phyloP scores from a whole-genome alignment of 2,113 vertebrate species.

The Seriola dumerili region DNA sequence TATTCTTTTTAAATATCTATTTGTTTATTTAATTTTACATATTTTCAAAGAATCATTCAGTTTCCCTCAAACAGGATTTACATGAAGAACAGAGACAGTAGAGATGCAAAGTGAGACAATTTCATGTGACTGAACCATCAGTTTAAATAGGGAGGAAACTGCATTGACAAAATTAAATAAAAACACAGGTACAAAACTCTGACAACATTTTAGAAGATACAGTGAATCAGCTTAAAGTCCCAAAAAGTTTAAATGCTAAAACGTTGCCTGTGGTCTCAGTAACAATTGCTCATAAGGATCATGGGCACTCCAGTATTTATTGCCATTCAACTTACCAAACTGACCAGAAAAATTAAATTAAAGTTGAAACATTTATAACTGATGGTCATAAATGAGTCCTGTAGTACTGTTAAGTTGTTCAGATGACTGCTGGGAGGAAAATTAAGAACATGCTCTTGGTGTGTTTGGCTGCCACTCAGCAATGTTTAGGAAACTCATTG shows the following conservation, averaged over 20 bases:
- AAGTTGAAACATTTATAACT: constrained; percentile 16
- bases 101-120: too few relatives aligned
- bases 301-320: constrained; percentile 22
- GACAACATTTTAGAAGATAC: not conserved
- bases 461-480: not conserved
- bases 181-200: not conserved
- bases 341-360: constrained; percentile 35
- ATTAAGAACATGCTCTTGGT: not conserved
- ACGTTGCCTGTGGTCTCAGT: not conserved
- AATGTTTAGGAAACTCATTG: not conserved
- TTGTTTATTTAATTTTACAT: not conserved
- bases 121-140: not conserved
- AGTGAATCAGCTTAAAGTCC: not conserved
- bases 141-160: not conserved
- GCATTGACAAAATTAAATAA: not conserved
- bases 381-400: not conserved
- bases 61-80: too few relatives aligned
- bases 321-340: constrained; percentile 17
- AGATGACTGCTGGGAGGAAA: not conserved
- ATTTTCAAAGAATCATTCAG: too few relatives aligned
- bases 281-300: not conserved
- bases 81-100: too few relatives aligned
- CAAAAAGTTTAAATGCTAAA: not conserved
- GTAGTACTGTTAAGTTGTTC: not conserved
- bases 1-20: not conserved